Conservation (phyloP, 2,113 vertebrate species). For the Choloepus hoffmanni region DNA sequence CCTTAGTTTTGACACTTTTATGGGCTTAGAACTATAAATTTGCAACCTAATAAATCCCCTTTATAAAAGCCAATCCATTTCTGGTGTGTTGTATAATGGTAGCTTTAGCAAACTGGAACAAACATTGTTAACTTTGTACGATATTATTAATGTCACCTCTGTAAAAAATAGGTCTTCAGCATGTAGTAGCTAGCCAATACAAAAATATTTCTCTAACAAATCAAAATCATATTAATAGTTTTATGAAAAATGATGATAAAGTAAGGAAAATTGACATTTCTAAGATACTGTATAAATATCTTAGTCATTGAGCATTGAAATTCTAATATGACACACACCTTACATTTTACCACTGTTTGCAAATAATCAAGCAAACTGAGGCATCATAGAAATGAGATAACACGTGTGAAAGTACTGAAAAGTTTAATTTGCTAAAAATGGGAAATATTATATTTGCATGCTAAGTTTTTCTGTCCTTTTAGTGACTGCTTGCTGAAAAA, state of each 20-base stretch:
- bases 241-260: not conserved
- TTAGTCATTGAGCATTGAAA: not conserved
- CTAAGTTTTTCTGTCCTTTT: not conserved
- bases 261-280: constrained; percentile 11
- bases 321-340: not conserved
- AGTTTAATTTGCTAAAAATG: not conserved
- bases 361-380: not conserved
- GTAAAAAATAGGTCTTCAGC: not conserved
- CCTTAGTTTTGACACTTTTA: no score
- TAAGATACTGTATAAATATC: not conserved
- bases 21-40: no score
- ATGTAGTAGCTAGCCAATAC: not conserved
- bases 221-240: not conserved
- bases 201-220: not conserved
- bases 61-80: no score
- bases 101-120: no score
- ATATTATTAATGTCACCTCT: not conserved
- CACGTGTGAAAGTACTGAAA: not conserved
- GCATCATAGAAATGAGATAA: not conserved
- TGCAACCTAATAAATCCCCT: no score
- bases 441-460: not conserved
- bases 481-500: not conserved
- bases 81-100: no score
- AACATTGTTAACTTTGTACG: not conserved
- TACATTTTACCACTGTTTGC: not conserved